Conservation (phyloP, 1,140 invertebrate species). For the Hylaeus volcanicus region DNA sequence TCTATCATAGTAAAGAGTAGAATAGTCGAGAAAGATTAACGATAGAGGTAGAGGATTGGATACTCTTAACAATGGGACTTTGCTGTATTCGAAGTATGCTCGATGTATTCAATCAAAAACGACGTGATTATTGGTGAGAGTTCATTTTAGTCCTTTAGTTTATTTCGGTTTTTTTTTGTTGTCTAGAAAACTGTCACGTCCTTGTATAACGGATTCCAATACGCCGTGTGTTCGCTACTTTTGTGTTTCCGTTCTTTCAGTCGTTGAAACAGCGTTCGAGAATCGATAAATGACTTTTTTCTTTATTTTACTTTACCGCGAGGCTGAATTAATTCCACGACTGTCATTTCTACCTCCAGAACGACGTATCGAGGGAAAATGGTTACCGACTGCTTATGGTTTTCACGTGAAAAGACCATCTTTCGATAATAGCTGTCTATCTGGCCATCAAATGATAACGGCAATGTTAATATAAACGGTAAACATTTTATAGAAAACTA, state of each 20-base stretch:
- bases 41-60: constrained; percentile 6
- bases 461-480: no score
- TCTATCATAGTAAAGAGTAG: constrained; percentile 10
- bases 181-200: not conserved
- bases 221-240: no score
- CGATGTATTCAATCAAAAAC: not conserved
- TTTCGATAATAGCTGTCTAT: not conserved
- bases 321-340: not conserved
- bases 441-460: no score
- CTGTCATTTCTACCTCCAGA: not conserved
- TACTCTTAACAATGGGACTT: constrained; percentile 4
- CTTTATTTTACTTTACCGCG: not conserved
- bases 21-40: not conserved
- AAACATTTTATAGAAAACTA: no score
- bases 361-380: not conserved
- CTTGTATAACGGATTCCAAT: not conserved
- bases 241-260: not conserved
- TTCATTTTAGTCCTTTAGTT: no score
- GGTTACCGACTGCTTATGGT: no score
- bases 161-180: not conserved
- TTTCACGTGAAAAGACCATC: not conserved
- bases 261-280: not conserved
- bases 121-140: not conserved
- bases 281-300: not conserved
- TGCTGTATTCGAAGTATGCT: not conserved